phyloP scores from a whole-genome alignment of 2,888 invertebrate species.

The Pammene aurita region DNA sequence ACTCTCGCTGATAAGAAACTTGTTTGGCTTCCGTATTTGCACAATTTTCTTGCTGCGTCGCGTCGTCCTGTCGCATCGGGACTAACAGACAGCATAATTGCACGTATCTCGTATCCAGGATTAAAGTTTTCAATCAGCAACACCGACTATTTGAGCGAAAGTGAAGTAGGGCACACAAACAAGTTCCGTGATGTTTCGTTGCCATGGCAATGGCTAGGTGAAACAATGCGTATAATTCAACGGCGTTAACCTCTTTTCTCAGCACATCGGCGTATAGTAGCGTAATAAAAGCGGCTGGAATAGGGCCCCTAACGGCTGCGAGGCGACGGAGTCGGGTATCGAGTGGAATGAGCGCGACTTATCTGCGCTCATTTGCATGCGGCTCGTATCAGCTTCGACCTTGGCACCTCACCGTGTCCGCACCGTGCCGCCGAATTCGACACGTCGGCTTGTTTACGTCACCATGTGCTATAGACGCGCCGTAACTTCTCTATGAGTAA shows the following conservation, averaged over 20 bases:
- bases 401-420: constrained; percentile 71
- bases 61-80: constrained; percentile 1
- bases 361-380: constrained; percentile 79
- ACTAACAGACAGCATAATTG: constrained; percentile 9
- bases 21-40: constrained; percentile 48
- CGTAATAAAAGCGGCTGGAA: constrained; percentile 68
- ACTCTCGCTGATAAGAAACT: constrained; percentile 59
- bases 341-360: constrained; percentile 77
- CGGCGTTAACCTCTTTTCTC: constrained; percentile 76
- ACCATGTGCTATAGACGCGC: constrained; percentile 43
- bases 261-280: constrained; percentile 74
- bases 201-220: constrained; percentile 69
- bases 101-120: not conserved
- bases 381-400: constrained; percentile 74
- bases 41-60: constrained; percentile 39
- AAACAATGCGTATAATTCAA: constrained; percentile 76
- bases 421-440: constrained; percentile 53
- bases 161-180: constrained; percentile 46
- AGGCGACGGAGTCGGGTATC: constrained; percentile 66
- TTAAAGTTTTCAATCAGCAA: constrained; percentile 24
- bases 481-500: constrained; percentile 15
- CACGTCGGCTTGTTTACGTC: constrained; percentile 54
- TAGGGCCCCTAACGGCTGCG: constrained; percentile 68
- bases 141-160: not conserved
- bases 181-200: constrained; percentile 58